Evolutionary conservation across 2,797 vertebrate species (phyloP).

Genomic region (Gymnothorax reevesii): DNA sequence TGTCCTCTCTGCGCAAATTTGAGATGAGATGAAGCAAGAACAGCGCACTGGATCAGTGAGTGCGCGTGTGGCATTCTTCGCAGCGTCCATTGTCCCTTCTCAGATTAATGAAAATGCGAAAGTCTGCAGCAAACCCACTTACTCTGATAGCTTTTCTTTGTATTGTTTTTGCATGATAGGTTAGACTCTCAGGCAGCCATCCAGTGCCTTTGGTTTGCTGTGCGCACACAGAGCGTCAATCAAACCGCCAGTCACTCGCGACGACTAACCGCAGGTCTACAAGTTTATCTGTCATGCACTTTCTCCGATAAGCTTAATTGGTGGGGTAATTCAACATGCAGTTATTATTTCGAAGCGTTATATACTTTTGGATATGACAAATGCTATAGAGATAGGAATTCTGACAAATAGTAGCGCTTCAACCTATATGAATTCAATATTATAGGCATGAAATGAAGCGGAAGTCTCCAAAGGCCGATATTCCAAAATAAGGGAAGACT

Average conservation of each 20-base stretch:
- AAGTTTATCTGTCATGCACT: background rate
- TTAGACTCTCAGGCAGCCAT: background rate
- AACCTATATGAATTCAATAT: background rate
- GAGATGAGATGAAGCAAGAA: background rate
- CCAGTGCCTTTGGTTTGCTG: background rate
- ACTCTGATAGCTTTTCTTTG: slow-evolving; percentile 32
- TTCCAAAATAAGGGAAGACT: too few relatives aligned
- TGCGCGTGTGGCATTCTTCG: slow-evolving; percentile 39
- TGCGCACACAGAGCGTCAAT: background rate
- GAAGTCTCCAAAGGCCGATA: too few relatives aligned
- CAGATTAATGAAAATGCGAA: slow-evolving; percentile 29
- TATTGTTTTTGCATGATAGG: slow-evolving; percentile 10
- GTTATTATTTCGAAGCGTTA: background rate
- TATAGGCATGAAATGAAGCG: background rate
- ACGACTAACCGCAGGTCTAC: background rate
- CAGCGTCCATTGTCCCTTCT: slow-evolving; percentile 30
- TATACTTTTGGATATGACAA: background rate
- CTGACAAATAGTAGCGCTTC: background rate
- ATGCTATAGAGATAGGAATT: background rate
- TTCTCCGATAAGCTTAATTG: background rate
- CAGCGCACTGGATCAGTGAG: slow-evolving; percentile 30
- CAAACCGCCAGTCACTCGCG: background rate
- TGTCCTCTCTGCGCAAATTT: slow-evolving; percentile 33
- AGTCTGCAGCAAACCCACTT: slow-evolving; percentile 32
- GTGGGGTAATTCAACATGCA: background rate